Percentiles rank a stretch among this genome's conserved stretches.
phyloP scores from a whole-genome alignment of 1,140 invertebrate species.

The Samia ricini region DNA sequence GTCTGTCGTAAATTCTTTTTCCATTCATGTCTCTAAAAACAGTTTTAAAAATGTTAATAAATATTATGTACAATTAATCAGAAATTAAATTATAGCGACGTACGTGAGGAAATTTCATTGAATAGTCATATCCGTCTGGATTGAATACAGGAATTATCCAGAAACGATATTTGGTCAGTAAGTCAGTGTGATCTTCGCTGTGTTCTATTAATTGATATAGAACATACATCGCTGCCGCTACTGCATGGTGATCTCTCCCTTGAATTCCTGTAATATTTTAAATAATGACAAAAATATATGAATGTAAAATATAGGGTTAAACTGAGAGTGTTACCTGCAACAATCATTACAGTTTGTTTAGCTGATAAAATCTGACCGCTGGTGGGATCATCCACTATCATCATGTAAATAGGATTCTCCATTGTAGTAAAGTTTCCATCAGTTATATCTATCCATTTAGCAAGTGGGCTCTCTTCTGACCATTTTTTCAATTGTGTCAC shows the following conservation, averaged over 20 bases:
- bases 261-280: slow-evolving; percentile 50
- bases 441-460: slow-evolving; percentile 59
- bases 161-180: slow-evolving; percentile 57
- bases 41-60: neutral
- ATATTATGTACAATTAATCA: neutral
- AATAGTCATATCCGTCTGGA: slow-evolving; percentile 87
- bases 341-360: slow-evolving; percentile 63
- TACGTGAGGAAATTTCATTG: slow-evolving; percentile 68
- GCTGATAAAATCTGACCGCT: slow-evolving; percentile 61
- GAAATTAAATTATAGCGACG: slow-evolving; percentile 8
- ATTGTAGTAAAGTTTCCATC: slow-evolving; percentile 58
- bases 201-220: slow-evolving; percentile 62
- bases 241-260: slow-evolving; percentile 64
- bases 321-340: slow-evolving; percentile 45
- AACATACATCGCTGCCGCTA: slow-evolving; percentile 61
- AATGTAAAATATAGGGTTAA: neutral
- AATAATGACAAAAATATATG: neutral
- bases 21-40: slow-evolving; percentile 54
- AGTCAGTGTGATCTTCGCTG: slow-evolving; percentile 46
- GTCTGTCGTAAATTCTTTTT: slow-evolving; percentile 60
- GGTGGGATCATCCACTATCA: slow-evolving; percentile 64
- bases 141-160: slow-evolving; percentile 84
- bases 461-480: slow-evolving; percentile 59
- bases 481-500: slow-evolving; percentile 51
- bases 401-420: slow-evolving; percentile 69